Conservation (phyloP, 2,888 invertebrate species). For the Leptopilina syphax region DNA sequence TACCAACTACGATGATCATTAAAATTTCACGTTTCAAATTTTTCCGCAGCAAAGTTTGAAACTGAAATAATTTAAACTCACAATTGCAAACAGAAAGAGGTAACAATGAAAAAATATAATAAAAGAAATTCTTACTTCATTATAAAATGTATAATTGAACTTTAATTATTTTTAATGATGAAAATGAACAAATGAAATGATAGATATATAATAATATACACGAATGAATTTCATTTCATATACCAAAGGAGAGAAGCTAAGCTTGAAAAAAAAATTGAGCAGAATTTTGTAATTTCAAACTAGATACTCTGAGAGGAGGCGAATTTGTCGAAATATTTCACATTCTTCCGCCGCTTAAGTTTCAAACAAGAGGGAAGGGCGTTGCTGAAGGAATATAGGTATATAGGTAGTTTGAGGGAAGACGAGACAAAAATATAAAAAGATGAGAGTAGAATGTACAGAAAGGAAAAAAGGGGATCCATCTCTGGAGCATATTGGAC, state of each 20-base stretch:
- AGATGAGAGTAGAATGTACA: slow-evolving; percentile 16
- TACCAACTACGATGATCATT: neutral
- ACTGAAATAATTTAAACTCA: neutral
- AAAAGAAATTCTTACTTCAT: too few species aligned
- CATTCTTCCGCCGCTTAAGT: slow-evolving; percentile 27
- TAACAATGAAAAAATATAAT: neutral
- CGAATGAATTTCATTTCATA: neutral
- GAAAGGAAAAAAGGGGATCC: slow-evolving; percentile 12
- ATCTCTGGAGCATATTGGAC: slow-evolving; percentile 30
- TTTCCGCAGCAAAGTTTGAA: neutral
- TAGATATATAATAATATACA: neutral
- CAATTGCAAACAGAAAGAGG: neutral
- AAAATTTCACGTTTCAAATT: slow-evolving; percentile 1
- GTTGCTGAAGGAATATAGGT: neutral
- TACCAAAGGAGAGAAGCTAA: neutral
- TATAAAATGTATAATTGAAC: too few species aligned
- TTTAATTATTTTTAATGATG: too few species aligned
- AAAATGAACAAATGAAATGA: neutral
- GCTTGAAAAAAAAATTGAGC: slow-evolving; percentile 8
- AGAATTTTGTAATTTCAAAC: slow-evolving; percentile 18
- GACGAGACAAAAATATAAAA: slow-evolving; percentile 21
- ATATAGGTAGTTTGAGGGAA: slow-evolving; percentile 31
- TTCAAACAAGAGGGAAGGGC: slow-evolving; percentile 2
- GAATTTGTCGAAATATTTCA: slow-evolving; percentile 23
- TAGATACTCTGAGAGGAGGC: neutral